Conservation (phyloP, 2,888 invertebrate species). For the Neuroscelio doddi region DNA sequence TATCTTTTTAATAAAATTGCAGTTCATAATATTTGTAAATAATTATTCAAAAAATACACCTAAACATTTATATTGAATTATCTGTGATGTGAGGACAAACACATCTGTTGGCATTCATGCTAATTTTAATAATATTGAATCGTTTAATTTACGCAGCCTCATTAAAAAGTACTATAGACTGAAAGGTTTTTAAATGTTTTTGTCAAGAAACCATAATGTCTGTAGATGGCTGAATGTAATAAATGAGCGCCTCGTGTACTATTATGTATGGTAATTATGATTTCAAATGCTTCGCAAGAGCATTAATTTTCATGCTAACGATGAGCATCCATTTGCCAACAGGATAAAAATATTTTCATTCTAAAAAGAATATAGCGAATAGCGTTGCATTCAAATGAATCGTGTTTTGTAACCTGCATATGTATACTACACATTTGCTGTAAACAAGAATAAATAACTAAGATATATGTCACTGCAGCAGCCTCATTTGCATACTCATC, state of each 20-base stretch:
- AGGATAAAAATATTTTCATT: constrained; percentile 5
- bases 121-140: no score
- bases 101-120: no score
- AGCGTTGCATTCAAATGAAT: constrained; percentile 1
- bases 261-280: constrained; percentile 14
- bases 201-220: not conserved
- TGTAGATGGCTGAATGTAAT: not conserved
- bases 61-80: no score
- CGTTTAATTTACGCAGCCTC: no score
- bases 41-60: no score
- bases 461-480: no score
- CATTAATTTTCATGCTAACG: constrained; percentile 13
- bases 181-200: constrained; percentile 8
- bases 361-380: not conserved
- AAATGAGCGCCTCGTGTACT: constrained; percentile 3
- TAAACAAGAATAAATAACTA: no score
- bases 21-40: no score
- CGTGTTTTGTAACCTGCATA: not conserved
- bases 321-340: constrained; percentile 1
- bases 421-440: no score
- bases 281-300: constrained; percentile 22
- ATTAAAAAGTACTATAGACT: constrained; percentile 1
- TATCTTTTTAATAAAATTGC: no score
- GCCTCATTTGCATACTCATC: no score
- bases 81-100: no score